phyloP scores from a whole-genome alignment of 2,888 invertebrate genomes.

The Endotricha flammealis region DNA sequence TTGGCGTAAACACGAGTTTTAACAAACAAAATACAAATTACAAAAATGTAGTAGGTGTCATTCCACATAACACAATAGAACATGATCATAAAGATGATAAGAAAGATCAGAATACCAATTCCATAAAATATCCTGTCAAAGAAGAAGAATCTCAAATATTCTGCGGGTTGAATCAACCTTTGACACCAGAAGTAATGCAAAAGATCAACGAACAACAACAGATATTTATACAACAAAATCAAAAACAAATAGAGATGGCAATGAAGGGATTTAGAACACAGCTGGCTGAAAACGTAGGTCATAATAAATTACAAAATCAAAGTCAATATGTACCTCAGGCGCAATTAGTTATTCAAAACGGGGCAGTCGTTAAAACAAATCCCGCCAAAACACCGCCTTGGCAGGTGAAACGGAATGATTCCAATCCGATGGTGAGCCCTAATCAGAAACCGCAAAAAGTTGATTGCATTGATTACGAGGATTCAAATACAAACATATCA shows the following conservation, averaged over 20 bases:
- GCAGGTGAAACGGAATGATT: constrained; percentile 72
- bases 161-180: constrained; percentile 64
- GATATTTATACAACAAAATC: constrained; percentile 76
- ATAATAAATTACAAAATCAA: constrained; percentile 47
- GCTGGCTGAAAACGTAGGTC: constrained; percentile 47
- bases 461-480: constrained; percentile 59
- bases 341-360: constrained; percentile 68
- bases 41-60: constrained; percentile 37
- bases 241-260: constrained; percentile 73
- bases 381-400: constrained; percentile 79
- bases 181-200: constrained; percentile 75
- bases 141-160: constrained; percentile 68
- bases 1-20: constrained; percentile 74
- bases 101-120: constrained; percentile 42
- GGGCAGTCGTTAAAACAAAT: constrained; percentile 69
- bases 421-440: constrained; percentile 47
- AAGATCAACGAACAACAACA: constrained; percentile 78
- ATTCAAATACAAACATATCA: constrained; percentile 47
- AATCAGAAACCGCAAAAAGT: constrained; percentile 52
- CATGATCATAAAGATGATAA: constrained; percentile 51
- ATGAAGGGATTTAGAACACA: constrained; percentile 71
- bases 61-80: constrained; percentile 34
- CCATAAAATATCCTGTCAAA: constrained; percentile 41
- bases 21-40: constrained; percentile 44
- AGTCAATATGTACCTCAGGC: constrained; percentile 57